Evolutionary conservation across 2,797 vertebrate species (phyloP), one percentile per base, ranked within the genome.

Genomic region (Melopsittacus undulatus): DNA sequence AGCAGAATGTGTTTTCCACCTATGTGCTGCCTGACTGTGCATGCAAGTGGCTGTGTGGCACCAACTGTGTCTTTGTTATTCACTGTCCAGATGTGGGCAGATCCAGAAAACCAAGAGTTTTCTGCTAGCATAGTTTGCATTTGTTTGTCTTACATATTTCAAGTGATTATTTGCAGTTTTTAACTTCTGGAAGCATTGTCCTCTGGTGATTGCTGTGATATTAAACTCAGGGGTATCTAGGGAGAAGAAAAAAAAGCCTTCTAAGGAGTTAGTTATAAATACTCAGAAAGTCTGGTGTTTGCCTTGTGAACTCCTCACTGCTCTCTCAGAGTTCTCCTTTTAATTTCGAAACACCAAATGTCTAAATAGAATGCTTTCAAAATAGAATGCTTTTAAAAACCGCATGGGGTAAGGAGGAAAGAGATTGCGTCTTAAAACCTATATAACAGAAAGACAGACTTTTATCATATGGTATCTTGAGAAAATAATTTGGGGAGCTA

Each of bases 351-450:
- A 56, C 15, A 13, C 34, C 4, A 48, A 34, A 34, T 5, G 59
- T 45, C 20, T 64, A 32, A 70, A 57, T 26, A 52, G 3, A 34
- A 56, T 82, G 52, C 1, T 78, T 75, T 78, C 12, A 48, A 52
- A 74, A 18, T 5, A 66, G 11, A 7, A 57, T 82, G 70, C 1
- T 78, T 75, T 78, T 10, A 43, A 48, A 27, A 78, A 13, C 7
- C 61, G 11, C 2, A 5, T 2, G 24, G 2, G 1, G 1, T 36
- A 27, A 59, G 29, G 17, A 75, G 2, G 17, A 52, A 38, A 67
- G 6, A 48, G n/a, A 34, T 67, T 67, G 5, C 4, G 42, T 10
- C 13, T 83, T 54, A 36, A 76, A 12, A 63, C 43, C 10, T 48
- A 2, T 42, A 22, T 1, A n/a, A 54, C 34, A 79, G 13, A 64